A percentile compares a stretch with the other conserved stretches of the same genome.
Evolutionary conservation across 2,113 vertebrate genomes (phyloP).

Genomic region (Chaetops frenatus): DNA sequence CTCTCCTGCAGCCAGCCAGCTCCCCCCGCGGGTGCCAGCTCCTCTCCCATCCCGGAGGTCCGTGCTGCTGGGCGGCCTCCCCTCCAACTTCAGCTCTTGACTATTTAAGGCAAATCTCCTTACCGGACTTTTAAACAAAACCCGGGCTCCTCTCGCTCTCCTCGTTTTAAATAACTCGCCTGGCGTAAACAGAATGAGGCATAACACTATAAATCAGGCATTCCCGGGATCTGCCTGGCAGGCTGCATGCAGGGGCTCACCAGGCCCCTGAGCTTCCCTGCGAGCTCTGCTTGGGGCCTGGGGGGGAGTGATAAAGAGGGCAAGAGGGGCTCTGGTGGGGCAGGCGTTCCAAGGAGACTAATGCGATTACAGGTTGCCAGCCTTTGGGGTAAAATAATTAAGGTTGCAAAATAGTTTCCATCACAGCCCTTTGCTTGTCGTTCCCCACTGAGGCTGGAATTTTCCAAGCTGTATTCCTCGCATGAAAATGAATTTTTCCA

Average conservation of each 20-base stretch:
- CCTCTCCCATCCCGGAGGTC: not conserved
- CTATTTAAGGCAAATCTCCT: conserved; percentile 75
- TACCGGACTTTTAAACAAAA: conserved; percentile 64
- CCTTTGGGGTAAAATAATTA: conserved; percentile 1
- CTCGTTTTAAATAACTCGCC: conserved; percentile 63
- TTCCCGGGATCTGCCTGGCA: conserved; percentile 16
- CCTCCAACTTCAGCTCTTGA: conserved; percentile 50
- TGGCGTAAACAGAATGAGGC: conserved; percentile 62
- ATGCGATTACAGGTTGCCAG: not conserved
- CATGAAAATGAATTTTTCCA: not conserved
- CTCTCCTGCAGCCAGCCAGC: not conserved
- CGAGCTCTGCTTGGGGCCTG: not conserved
- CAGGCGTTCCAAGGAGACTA: not conserved
- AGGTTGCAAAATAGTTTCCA: conserved; percentile 19
- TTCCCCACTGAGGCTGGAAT: not conserved
- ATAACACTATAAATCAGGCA: conserved; percentile 62
- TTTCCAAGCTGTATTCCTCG: not conserved
- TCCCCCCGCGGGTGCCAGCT: not conserved
- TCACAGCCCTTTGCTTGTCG: not conserved
- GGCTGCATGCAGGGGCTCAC: not conserved
- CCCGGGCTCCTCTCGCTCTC: conserved; percentile 42
- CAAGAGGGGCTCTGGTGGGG: not conserved
- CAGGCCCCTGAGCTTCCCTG: not conserved
- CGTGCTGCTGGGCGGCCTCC: not conserved
- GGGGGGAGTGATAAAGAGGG: not conserved